phyloP scores from a whole-genome alignment of 2,113 vertebrate genomes.

The Chionomys nivalis region DNA sequence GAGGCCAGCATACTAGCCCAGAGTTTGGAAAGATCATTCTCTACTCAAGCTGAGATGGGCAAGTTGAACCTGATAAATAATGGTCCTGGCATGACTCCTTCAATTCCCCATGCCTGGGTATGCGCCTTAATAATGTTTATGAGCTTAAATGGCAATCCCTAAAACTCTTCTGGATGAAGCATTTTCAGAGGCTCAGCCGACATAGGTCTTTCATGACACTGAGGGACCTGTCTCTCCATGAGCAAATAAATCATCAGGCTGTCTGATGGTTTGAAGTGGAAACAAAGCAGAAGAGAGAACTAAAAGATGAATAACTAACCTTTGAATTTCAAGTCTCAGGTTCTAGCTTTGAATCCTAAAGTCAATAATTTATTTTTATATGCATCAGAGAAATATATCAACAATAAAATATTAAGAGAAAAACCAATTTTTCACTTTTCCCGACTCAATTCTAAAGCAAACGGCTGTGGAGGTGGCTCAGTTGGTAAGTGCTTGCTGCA shows the following conservation, averaged over 20 bases:
- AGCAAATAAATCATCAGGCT: too few species aligned
- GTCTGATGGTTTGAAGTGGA: background rate
- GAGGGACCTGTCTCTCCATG: too few species aligned
- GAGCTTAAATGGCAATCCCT: background rate
- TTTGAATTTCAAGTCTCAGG: background rate
- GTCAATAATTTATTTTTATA: background rate
- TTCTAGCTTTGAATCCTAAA: background rate
- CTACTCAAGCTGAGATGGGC: background rate
- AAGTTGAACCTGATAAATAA: background rate
- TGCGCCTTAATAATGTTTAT: background rate
- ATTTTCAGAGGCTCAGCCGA: background rate
- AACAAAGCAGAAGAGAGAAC: background rate
- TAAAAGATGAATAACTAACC: conserved; percentile 19
- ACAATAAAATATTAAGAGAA: background rate
- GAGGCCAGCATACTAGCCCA: background rate
- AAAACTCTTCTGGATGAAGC: background rate
- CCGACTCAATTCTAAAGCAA: background rate
- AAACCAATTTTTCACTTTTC: background rate
- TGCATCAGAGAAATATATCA: background rate
- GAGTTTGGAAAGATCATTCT: background rate
- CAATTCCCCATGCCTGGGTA: background rate
- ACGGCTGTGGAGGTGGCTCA: background rate
- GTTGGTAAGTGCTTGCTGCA: too few species aligned
- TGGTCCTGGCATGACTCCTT: background rate
- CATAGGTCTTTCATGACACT: background rate